Conservation (phyloP, 2,113 vertebrate species). For the Rutilus rutilus region DNA sequence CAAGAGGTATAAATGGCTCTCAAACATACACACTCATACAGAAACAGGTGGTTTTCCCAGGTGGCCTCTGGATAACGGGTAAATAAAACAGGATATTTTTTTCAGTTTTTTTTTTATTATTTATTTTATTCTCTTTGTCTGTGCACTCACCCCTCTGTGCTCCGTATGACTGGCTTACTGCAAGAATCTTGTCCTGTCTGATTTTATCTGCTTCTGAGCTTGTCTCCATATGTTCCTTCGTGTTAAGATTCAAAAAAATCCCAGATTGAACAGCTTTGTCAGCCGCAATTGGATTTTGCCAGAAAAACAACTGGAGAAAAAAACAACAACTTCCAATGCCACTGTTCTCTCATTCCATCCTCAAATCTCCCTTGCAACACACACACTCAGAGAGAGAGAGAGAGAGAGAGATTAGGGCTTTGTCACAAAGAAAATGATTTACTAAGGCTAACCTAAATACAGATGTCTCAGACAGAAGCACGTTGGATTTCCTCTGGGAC, state of each 20-base stretch:
- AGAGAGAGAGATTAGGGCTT: conserved; percentile 74
- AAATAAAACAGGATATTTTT: conserved; percentile 25
- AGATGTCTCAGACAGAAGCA: conserved; percentile 66
- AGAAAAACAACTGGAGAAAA: conserved; percentile 43
- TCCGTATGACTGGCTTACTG: conserved; percentile 52
- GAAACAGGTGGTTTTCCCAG: conserved; percentile 33
- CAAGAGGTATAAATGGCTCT: conserved; percentile 27
- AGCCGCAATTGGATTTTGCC: conserved; percentile 65
- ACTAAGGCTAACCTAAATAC: conserved; percentile 68
- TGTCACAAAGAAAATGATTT: conserved; percentile 73
- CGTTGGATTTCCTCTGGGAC: conserved; percentile 72
- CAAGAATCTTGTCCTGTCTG: conserved; percentile 49
- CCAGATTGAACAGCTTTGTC: conserved; percentile 71
- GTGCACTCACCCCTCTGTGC: conserved; percentile 11
- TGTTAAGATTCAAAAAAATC: conserved; percentile 64
- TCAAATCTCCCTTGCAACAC: conserved; percentile 55
- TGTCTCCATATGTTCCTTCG: conserved; percentile 69
- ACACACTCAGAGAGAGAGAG: conserved; percentile 46
- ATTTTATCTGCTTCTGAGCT: conserved; percentile 68
- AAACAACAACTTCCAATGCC: conserved; percentile 37
- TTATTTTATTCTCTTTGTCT: neutral
- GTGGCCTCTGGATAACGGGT: conserved; percentile 16
- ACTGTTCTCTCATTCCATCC: conserved; percentile 61
- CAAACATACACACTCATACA: neutral
- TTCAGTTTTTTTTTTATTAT: neutral